These are phyloP conservation scores for Neolamprologus sp. DNA, from an alignment of 2,113 vertebrate genomes.

Conservation along the genomic window DNA sequence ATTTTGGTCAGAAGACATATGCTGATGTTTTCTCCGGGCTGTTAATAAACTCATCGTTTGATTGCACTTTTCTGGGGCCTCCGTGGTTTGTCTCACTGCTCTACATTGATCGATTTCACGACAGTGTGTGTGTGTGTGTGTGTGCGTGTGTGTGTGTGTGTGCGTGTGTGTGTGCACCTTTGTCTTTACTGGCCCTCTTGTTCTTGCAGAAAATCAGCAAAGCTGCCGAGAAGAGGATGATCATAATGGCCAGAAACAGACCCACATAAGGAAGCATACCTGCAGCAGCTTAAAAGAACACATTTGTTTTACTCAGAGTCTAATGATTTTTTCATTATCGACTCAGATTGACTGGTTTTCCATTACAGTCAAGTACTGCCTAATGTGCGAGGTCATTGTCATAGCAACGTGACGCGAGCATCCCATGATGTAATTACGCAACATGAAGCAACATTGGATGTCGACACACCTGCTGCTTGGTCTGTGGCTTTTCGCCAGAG, in stretches of 20 bases:
- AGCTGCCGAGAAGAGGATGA: neutral
- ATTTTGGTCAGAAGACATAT: rapidly evolving
- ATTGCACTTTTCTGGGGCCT: no score
- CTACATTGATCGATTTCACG: rapidly evolving
- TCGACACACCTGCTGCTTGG: neutral
- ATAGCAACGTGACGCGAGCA: rapidly evolving
- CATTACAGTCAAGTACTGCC: neutral
- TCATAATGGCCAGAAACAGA: neutral
- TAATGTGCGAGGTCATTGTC: neutral
- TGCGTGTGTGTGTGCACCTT: neutral
- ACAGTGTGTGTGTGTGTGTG: rapidly evolving
- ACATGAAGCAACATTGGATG: neutral
- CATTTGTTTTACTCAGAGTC: neutral
- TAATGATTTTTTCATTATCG: neutral
- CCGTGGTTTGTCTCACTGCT: no score
- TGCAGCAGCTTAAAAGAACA: neutral
- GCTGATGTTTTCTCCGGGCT: no score
- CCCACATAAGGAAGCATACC: neutral
- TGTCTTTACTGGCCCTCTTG: neutral
- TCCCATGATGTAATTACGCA: neutral
- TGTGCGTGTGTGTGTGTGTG: rapidly evolving
- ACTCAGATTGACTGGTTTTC: neutral
- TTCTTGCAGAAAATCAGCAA: neutral
- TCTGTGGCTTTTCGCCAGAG: neutral
- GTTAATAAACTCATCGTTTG: no score